Evolutionary conservation across 2,888 invertebrate genomes (phyloP), one percentile per base, ranked within the genome.

Genomic region (Acrobasis suavella): DNA sequence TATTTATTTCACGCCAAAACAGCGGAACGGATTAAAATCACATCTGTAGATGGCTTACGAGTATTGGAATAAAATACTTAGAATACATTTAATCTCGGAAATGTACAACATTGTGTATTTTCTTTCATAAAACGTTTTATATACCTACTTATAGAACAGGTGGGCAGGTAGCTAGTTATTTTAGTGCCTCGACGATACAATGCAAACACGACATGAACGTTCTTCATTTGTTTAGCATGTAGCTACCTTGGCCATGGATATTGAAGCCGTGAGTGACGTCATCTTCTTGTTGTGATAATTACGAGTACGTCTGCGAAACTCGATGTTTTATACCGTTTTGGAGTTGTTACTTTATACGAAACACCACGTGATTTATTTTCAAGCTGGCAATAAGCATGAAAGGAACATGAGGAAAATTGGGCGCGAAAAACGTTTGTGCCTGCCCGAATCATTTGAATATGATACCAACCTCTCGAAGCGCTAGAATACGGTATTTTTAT

Each of bases 201-300:
- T 17, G 15, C 22, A 50, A 50, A 50, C 16, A 50, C 8, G 16
- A 17, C 17, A 50, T 15, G 50, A 42, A 42, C 46, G n/a, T 46
- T n/a, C 46, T 46, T 10, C 46, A 46, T 46, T 46, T 46, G 46
- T 46, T 46, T 46, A 46, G 46, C n/a, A n/a, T 14, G 46, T 46
- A 10, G 12, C 46, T 46, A n/a, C 46, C 46, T 46, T 46, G 46
- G 46, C 46, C 46, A 46, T 46, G 46, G 6, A 42, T 12, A 42
- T 42, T n/a, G 46, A 46, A 46, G 46, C n/a, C 46, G 46, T n/a
- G 12, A 9, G 3, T 42, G 46, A 46, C 46, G 46, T 46, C 46
- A 46, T 46, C 46, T 42, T 46, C 46, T 46, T 46, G 46, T 46
- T 46, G 46, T 46, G 46, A n/a, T 46, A 46, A 46, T 46, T 46